phyloP scores from a whole-genome alignment of 2,113 vertebrate genomes.

The Misgurnus mizolepis region DNA sequence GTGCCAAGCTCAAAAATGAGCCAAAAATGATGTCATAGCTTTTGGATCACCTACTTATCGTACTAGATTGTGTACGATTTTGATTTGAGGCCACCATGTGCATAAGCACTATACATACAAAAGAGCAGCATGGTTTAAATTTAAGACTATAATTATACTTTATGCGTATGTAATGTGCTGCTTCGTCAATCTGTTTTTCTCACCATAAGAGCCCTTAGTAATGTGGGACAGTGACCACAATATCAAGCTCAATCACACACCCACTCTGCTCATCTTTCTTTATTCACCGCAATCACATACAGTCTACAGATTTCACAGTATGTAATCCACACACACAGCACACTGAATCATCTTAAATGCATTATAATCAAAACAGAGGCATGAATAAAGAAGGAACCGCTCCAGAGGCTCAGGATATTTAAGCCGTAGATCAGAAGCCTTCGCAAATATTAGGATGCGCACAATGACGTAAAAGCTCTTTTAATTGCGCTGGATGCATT shows the following conservation, averaged over 20 bases:
- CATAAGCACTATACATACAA: neutral
- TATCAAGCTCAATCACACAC: constrained; percentile 34
- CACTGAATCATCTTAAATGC: constrained; percentile 26
- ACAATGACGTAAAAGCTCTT: constrained; percentile 50
- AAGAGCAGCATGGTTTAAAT: neutral
- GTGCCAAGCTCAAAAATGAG: too few relatives aligned
- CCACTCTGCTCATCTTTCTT: constrained; percentile 32
- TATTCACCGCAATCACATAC: constrained; percentile 10
- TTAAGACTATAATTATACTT: constrained; percentile 12
- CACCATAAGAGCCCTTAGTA: constrained; percentile 32
- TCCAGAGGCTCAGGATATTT: constrained; percentile 26
- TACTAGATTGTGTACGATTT: too few relatives aligned
- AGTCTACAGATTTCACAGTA: neutral
- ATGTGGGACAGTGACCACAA: constrained; percentile 40
- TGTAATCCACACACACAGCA: neutral
- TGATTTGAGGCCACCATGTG: constrained; percentile 6
- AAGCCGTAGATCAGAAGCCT: constrained; percentile 23
- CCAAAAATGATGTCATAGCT: too few relatives aligned
- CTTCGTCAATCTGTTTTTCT: constrained; percentile 13
- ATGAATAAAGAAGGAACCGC: neutral
- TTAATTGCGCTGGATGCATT: constrained; percentile 57
- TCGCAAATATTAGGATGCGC: constrained; percentile 53
- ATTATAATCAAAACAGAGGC: neutral
- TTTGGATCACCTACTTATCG: too few relatives aligned
- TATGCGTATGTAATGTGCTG: neutral